phyloP scores from a whole-genome alignment of 2,797 vertebrate genomes.

The Phataginus tricuspis region DNA sequence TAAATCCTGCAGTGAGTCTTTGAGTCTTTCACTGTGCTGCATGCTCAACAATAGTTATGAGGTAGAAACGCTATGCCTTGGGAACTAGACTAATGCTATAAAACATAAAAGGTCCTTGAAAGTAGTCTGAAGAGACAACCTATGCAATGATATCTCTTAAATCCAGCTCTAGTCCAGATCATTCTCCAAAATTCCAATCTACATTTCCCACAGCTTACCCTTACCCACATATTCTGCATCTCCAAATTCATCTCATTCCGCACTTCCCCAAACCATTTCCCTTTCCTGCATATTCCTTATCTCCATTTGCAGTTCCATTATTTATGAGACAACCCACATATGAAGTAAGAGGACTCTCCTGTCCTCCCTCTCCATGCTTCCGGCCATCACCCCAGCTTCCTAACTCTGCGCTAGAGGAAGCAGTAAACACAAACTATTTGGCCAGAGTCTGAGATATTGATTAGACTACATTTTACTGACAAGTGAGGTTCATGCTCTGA shows the following conservation, averaged over 20 bases:
- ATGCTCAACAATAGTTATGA: constrained; percentile 46
- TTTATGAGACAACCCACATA: neutral
- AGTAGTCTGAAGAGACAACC: constrained; percentile 12
- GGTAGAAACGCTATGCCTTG: constrained; percentile 25
- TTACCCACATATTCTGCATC: neutral
- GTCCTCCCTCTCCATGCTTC: neutral
- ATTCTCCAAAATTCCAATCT: constrained; percentile 11
- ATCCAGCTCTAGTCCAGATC: neutral
- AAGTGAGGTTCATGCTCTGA: neutral
- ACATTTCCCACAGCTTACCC: neutral
- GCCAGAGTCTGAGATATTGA: neutral
- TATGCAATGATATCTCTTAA: neutral
- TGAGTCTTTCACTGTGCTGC: constrained; percentile 11
- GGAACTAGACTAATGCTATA: constrained; percentile 8
- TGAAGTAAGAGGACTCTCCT: neutral
- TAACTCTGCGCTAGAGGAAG: neutral
- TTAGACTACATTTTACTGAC: neutral
- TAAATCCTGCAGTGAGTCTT: neutral
- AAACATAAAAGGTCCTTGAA: constrained; percentile 57
- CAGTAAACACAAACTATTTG: neutral
- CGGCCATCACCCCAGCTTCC: neutral
- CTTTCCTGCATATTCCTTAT: neutral
- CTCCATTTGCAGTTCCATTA: neutral
- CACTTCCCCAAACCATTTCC: neutral
- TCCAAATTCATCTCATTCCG: neutral